Evolutionary conservation across 2,888 invertebrate species (phyloP), one percentile per base, ranked within the genome.

Genomic region (Acanthococcus lagerstroemiae): DNA sequence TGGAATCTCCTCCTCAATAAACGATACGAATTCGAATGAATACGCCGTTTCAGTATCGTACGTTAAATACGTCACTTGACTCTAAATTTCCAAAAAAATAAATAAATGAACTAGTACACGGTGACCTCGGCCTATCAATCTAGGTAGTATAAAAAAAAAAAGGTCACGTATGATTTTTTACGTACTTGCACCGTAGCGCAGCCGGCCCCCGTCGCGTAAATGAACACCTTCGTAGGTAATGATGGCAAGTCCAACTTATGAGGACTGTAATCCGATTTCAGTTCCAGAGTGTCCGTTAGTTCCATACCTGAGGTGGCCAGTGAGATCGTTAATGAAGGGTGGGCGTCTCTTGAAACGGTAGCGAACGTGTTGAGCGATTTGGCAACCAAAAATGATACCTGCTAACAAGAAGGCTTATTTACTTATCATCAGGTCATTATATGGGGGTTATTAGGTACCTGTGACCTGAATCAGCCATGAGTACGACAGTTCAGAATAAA

Each of bases 301-400:
- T 84, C 84, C 84, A 84, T 84, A 2, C 84, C 84, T 0, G 84
- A 84, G 17, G 84, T 84, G 0, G 84, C 84, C n/a, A 84, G 73
- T 0, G 84, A 84, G 0, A 84, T 82, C 0, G 84, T 84, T 4
- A 84, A 75, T 0, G 82, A 80, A 54, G 84, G 77, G 70, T 84
- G 84, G 26, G 81, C 78, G 69, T 84, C 84, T 71, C 80, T 80
- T 1, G 83, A 82, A 24, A 84, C 72, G 0, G 80, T 77, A 22
- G 82, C 82, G 71, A 83, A 84, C 65, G 80, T 78, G 0, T 82
- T 79, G 3, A 84, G 83, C 0, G 83, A 82, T 70, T 83, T 82
- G 0, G 83, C 81, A 0, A 84, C 82, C 6, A 79, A 78, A 71
- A 83, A 83, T 0, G 83, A 78, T 0, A 84, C 74, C 71, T 73